Evolutionary conservation across 1,140 invertebrate genomes (phyloP).

Genomic region (Propsilocerus akamusi): DNA sequence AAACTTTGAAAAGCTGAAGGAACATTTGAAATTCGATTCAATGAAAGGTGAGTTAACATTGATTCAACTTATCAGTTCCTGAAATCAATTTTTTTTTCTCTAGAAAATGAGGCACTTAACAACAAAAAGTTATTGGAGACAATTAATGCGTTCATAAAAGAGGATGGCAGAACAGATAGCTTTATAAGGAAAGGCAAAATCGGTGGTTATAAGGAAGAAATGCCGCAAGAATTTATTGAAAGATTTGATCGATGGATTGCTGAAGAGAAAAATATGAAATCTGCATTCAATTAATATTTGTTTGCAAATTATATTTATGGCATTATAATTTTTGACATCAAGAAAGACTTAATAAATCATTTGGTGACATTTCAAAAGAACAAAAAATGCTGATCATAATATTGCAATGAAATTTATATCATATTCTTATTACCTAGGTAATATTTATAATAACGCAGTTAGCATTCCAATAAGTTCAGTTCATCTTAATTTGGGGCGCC

Average conservation of each 20-base stretch:
- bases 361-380: no score
- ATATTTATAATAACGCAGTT: no score
- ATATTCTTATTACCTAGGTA: no score
- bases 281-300: no score
- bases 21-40: constrained; percentile 44
- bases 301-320: constrained; percentile 9
- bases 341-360: no score
- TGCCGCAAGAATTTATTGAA: constrained; percentile 30
- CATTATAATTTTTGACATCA: background rate
- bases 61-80: constrained; percentile 6
- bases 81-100: constrained; percentile 54
- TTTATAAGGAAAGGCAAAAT: constrained; percentile 43
- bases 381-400: no score
- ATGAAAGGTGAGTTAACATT: constrained; percentile 30
- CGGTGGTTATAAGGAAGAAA: constrained; percentile 41
- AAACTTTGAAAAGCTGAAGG: constrained; percentile 27
- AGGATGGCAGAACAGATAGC: constrained; percentile 7
- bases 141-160: background rate
- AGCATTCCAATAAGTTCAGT: no score
- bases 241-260: constrained; percentile 26
- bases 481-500: no score
- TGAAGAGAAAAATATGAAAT: no score
- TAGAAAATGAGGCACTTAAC: constrained; percentile 18
- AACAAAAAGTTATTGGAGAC: background rate
- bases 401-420: no score